Evolutionary conservation across 1,140 invertebrate genomes (phyloP).

Genomic region (Nasonia giraulti): DNA sequence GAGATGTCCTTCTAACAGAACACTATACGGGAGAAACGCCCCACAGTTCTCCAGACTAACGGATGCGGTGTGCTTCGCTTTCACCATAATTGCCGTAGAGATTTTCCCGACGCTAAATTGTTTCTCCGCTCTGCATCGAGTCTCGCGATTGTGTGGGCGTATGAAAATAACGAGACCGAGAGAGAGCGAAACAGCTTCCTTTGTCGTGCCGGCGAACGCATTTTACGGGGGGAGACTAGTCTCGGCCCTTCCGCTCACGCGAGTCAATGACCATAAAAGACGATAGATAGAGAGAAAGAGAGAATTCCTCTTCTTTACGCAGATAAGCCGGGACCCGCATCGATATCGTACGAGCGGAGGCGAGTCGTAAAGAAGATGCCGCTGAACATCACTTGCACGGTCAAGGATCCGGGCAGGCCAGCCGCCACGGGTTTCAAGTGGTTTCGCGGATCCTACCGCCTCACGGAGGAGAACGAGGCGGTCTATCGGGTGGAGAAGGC

Average conservation of each 20-base stretch:
- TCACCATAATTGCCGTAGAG: background rate
- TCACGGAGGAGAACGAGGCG: constrained; percentile 82
- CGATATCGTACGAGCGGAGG: constrained; percentile 81
- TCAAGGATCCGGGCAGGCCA: constrained; percentile 86
- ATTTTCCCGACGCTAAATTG: background rate
- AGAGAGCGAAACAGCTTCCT: background rate
- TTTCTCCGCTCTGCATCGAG: background rate
- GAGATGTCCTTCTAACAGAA: no score
- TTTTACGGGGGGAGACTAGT: background rate
- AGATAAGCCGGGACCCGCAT: constrained; percentile 86
- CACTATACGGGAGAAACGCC: no score
- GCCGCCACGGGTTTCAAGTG: constrained; percentile 85
- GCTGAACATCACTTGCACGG: constrained; percentile 86
- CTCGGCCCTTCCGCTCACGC: constrained; percentile 17
- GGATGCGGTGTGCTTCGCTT: background rate
- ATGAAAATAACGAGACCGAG: background rate
- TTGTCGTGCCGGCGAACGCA: background rate
- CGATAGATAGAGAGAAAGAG: constrained; percentile 2
- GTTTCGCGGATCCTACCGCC: constrained; percentile 83
- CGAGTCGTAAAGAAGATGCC: constrained; percentile 86
- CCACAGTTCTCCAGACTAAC: no score
- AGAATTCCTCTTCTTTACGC: constrained; percentile 48
- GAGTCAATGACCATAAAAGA: constrained; percentile 36
- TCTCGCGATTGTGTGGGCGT: background rate
- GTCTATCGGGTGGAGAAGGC: constrained; percentile 87